Base-by-base conservation (phyloP, 1,140 invertebrate species). In the Drosophila takahashii region DNA sequence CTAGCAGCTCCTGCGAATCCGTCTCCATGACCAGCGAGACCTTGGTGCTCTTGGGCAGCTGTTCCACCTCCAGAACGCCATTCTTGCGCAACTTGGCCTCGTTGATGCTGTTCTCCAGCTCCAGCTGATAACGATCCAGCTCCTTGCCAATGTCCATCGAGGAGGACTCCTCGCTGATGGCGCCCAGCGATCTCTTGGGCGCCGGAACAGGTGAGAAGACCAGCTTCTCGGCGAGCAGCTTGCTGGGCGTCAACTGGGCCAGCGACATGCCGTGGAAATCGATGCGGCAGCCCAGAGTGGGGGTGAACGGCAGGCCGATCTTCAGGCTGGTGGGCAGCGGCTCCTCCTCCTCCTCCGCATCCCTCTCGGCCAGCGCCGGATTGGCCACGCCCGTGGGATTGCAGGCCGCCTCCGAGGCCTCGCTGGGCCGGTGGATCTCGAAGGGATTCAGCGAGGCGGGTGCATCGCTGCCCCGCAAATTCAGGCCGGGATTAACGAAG, bases 71-170 rank as follows among this genome's bases (percentile, higher is more conserved):
- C 36, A 51, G 8, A 2, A 77, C 27, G 11, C 79, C 77, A 41
- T 73, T 77, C 45, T 84, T 92, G 13, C 86, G 64, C 36, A 89
- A 47, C 65, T 92, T 92, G 3, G 92, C 92, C 50, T 92, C 92
- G 56, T 92, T 92, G 15, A 92, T 92, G 75, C 91, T 92, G 26
- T 92, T 92, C 60, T 92, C 92, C 27, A 92, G 60, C 61, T 92
- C 91, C 53, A 92, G 53, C 47, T 92, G 92, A 61, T 92, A 92
- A 15, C 90, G 81, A 73, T 92, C 92, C 42, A 92, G 47, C 48
- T 92, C 91, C 65, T 91, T 90, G 15, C 91, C 91, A 41, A 92
- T 92, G 56, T 92, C 89, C 77, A 92, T 77, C 37, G 77, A 80
- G 41, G 77, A 80, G 36, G 77, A 79, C 51, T 92, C 92, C 69